phyloP scores from a whole-genome alignment of 2,113 vertebrate species.

The Actenoides lindsayi region DNA sequence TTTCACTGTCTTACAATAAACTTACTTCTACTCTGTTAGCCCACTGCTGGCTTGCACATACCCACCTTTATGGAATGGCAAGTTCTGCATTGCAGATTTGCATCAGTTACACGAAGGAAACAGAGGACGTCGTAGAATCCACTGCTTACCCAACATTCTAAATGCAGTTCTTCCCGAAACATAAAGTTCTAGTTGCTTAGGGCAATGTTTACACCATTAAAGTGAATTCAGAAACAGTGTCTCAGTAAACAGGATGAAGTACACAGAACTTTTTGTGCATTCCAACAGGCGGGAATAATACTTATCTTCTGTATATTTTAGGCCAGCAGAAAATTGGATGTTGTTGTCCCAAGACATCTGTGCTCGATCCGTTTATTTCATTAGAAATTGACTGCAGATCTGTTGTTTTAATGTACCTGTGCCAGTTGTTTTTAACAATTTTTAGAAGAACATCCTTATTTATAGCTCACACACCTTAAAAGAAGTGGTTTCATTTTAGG shows the following conservation, averaged over 20 bases:
- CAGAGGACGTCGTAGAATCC: neutral
- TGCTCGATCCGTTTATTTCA: slow-evolving; percentile 20
- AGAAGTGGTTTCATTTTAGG: slow-evolving; percentile 10
- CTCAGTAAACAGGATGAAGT: slow-evolving; percentile 35
- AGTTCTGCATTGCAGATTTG: neutral
- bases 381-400: neutral
- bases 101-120: neutral
- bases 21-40: neutral
- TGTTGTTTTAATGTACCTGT: slow-evolving; percentile 11
- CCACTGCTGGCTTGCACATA: neutral
- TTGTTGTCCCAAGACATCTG: slow-evolving; percentile 48
- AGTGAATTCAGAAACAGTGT: slow-evolving; percentile 33
- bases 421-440: slow-evolving; percentile 29
- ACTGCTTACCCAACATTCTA: neutral
- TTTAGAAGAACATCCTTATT: slow-evolving; percentile 4
- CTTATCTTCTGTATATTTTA: slow-evolving; percentile 55
- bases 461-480: neutral
- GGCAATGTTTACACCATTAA: slow-evolving; percentile 41
- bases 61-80: neutral
- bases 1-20: neutral
- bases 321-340: slow-evolving; percentile 41
- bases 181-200: neutral
- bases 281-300: slow-evolving; percentile 14
- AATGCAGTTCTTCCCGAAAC: neutral
- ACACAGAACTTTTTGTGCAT: slow-evolving; percentile 33